These are phyloP conservation scores for Zaprionus ornatus DNA, from an alignment of 1,140 invertebrate genomes.

Conservation along the genomic window DNA sequence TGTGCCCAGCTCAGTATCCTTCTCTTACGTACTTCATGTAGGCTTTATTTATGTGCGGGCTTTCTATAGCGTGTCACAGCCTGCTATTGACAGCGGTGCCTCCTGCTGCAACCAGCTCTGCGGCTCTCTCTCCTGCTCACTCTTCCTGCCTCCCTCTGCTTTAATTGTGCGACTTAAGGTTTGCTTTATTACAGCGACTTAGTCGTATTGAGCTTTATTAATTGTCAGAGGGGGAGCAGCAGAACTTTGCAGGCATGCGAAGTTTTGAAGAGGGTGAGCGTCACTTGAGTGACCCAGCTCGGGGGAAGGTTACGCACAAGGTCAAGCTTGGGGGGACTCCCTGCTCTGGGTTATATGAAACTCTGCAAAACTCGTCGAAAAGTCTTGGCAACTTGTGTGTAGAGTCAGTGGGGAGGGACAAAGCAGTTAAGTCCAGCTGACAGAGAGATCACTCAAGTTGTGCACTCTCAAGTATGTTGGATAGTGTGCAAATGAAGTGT, in stretches of 20 bases:
- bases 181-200: constrained; percentile 71
- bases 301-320: constrained; percentile 29
- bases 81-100: constrained; percentile 49
- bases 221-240: constrained; percentile 47
- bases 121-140: background rate
- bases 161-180: constrained; percentile 77
- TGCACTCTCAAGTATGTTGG: background rate
- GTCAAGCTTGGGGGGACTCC: constrained; percentile 25
- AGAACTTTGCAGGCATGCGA: background rate
- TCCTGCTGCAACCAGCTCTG: no score
- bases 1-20: background rate
- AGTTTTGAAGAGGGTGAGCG: constrained; percentile 39
- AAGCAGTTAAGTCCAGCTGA: constrained; percentile 28
- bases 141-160: constrained; percentile 24
- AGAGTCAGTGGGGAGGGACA: background rate
- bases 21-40: constrained; percentile 19
- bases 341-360: background rate
- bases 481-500: background rate
- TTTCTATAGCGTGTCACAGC: constrained; percentile 62
- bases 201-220: constrained; percentile 71
- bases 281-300: no score
- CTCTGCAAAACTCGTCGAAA: background rate
- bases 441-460: constrained; percentile 36
- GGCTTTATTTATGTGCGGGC: constrained; percentile 29
- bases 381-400: constrained; percentile 3